phyloP scores from a whole-genome alignment of 2,888 invertebrate species.

The Siphonodentalium dalli region DNA sequence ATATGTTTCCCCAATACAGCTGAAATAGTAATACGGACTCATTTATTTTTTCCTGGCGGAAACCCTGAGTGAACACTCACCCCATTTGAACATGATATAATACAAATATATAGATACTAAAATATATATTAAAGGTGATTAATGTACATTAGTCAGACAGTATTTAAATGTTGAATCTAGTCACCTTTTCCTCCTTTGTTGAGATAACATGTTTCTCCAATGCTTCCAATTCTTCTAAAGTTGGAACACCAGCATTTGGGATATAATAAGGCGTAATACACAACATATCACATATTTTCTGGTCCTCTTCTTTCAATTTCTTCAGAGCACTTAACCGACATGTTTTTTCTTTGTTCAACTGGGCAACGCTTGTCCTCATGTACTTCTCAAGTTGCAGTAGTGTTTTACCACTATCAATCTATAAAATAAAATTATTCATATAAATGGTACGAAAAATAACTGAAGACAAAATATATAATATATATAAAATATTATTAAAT shows the following conservation, averaged over 20 bases:
- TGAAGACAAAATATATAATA: no score
- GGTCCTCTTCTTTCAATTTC: conserved; percentile 50
- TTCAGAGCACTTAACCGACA: conserved; percentile 52
- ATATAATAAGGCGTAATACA: conserved; percentile 60
- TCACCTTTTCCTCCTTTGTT: conserved; percentile 56
- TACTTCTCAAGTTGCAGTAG: conserved; percentile 56
- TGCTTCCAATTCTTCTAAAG: conserved; percentile 50
- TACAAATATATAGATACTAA: no score
- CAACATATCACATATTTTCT: conserved; percentile 56
- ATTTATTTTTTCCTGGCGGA: no score
- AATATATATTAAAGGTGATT: background rate
- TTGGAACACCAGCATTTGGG: conserved; percentile 53
- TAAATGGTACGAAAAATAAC: no score
- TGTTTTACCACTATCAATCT: conserved; percentile 38
- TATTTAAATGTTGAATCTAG: background rate
- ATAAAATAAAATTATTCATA: conserved; percentile 7
- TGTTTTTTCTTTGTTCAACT: conserved; percentile 51
- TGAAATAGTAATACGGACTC: no score
- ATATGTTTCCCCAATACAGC: no score
- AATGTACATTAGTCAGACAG: background rate
- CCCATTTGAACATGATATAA: no score
- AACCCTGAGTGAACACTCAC: no score
- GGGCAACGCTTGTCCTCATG: conserved; percentile 44
- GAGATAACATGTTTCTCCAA: conserved; percentile 58
- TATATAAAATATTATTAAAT: no score